Evolutionary conservation across 2,113 vertebrate species (phyloP).

Genomic region (Alethe diademata): DNA sequence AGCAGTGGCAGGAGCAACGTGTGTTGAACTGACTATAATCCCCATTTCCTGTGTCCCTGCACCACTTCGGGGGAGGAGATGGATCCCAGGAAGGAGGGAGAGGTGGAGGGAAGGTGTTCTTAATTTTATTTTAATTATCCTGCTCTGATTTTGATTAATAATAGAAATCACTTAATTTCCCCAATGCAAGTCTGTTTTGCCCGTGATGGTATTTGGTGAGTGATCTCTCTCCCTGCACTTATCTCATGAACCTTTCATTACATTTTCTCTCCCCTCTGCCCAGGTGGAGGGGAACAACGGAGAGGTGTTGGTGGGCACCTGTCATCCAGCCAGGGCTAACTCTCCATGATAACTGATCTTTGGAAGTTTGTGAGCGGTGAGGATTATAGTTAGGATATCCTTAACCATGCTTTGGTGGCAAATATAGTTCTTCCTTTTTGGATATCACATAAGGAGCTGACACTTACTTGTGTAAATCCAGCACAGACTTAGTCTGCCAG

Average conservation of each 20-base stretch:
- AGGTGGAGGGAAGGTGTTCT: neutral
- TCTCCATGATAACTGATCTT: neutral
- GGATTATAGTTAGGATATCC: neutral
- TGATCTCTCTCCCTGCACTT: neutral
- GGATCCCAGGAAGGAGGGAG: neutral
- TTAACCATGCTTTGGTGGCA: neutral
- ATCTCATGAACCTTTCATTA: accelerated
- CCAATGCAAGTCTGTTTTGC: neutral
- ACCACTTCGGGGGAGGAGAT: neutral
- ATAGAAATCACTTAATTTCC: neutral
- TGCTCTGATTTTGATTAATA: neutral
- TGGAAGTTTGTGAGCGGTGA: neutral
- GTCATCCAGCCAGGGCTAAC: neutral
- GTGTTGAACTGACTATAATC: neutral
- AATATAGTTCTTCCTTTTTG: neutral
- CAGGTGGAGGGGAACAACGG: neutral
- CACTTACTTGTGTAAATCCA: neutral
- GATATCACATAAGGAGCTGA: neutral
- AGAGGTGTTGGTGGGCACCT: neutral
- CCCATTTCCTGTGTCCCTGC: neutral
- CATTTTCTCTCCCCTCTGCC: neutral
- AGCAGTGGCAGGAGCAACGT: accelerated
- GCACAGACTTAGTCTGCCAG: neutral
- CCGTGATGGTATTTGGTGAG: accelerated
- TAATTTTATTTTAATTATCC: neutral